A percentile compares a stretch with the other conserved stretches of the same genome.
Evolutionary conservation across 2,888 invertebrate genomes (phyloP).

Genomic region (Acronicta leporina): DNA sequence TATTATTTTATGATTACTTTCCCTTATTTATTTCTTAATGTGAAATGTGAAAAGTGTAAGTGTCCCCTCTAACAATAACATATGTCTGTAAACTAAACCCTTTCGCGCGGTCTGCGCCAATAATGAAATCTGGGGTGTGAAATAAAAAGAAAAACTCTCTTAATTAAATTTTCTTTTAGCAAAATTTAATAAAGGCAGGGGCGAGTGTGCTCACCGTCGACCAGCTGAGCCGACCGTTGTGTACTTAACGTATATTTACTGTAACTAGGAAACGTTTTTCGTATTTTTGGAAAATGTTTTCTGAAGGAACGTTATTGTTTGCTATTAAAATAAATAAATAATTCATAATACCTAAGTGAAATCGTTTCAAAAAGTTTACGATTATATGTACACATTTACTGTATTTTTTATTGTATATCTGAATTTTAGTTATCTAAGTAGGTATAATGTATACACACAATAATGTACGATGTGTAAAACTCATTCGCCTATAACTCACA

Average conservation of each 20-base stretch:
- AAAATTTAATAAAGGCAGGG: constrained; percentile 86
- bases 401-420: too few relatives aligned
- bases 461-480: too few relatives aligned
- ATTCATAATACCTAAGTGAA: too few relatives aligned
- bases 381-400: too few relatives aligned
- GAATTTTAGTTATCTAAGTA: too few relatives aligned
- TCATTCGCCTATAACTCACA: too few relatives aligned
- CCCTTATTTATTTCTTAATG: too few relatives aligned
- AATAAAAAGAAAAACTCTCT: constrained; percentile 87
- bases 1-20: too few relatives aligned
- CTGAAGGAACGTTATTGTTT: background rate
- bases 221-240: constrained; percentile 45
- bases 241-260: constrained; percentile 24
- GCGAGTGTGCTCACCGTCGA: constrained; percentile 54
- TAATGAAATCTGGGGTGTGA: constrained; percentile 88
- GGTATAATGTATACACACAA: too few relatives aligned
- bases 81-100: constrained; percentile 78
- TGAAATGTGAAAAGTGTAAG: background rate
- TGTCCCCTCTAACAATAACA: constrained; percentile 57
- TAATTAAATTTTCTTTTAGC: constrained; percentile 88
- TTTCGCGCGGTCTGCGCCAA: constrained; percentile 81
- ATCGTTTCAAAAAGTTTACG: too few relatives aligned
- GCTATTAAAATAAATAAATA: too few relatives aligned
- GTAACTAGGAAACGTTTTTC: constrained; percentile 14
- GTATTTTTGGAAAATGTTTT: constrained; percentile 20